phyloP scores from a whole-genome alignment of 2,888 invertebrate species.

The Brachypalpus laphriformis region DNA sequence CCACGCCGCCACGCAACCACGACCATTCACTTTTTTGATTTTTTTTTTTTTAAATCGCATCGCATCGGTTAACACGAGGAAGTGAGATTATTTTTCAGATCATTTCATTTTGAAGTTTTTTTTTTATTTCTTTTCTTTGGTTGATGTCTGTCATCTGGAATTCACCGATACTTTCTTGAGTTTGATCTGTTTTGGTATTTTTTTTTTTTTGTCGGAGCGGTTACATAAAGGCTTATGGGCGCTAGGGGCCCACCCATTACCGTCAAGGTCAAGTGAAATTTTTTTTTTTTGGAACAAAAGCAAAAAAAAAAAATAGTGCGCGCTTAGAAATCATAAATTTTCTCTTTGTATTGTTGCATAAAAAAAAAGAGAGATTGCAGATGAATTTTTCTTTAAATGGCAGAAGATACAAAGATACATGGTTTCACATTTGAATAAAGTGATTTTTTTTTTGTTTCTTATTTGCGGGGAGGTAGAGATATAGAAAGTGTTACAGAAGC shows the following conservation, averaged over 20 bases:
- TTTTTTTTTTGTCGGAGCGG: slow-evolving; percentile 5
- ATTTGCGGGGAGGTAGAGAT: slow-evolving; percentile 5
- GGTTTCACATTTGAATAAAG: slow-evolving; percentile 62
- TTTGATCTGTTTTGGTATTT: slow-evolving; percentile 1
- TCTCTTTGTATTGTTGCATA: slow-evolving; percentile 70
- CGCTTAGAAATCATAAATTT: slow-evolving; percentile 65
- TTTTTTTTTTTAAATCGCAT: slow-evolving; percentile 40
- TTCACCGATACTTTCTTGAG: slow-evolving; percentile 12
- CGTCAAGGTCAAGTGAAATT: slow-evolving; percentile 72
- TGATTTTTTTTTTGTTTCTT: slow-evolving; percentile 4
- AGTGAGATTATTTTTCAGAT: slow-evolving; percentile 67
- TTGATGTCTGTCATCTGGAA: slow-evolving; percentile 27
- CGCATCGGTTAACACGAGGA: slow-evolving; percentile 72
- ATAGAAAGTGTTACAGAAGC: slow-evolving; percentile 60
- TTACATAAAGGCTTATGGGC: slow-evolving; percentile 46
- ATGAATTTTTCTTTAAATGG: slow-evolving; percentile 48
- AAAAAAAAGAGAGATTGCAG: slow-evolving; percentile 51
- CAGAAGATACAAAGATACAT: slow-evolving; percentile 54
- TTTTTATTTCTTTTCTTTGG: neutral
- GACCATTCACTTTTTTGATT: slow-evolving; percentile 66
- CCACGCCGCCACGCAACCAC: slow-evolving; percentile 57
- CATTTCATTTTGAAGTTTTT: slow-evolving; percentile 33
- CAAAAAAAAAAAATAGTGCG: slow-evolving; percentile 15
- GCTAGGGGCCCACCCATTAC: slow-evolving; percentile 41
- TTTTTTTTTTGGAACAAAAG: neutral